These are phyloP conservation scores for Otus sunia DNA, from an alignment of 2,113 vertebrate species.

Conservation along the genomic window DNA sequence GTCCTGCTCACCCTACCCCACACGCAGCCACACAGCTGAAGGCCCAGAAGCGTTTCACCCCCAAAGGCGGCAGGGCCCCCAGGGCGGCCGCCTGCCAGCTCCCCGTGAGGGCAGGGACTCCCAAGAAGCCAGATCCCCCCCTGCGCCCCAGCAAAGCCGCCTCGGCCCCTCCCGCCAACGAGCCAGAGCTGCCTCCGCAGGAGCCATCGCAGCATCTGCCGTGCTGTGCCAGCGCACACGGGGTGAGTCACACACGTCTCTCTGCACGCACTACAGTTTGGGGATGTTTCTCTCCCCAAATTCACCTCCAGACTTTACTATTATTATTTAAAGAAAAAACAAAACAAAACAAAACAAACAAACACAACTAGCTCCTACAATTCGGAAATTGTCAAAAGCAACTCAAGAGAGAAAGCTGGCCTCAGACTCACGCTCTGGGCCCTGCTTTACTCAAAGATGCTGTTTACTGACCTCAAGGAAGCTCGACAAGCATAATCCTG, in stretches of 20 bases:
- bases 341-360: too few species aligned
- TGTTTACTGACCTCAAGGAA: not conserved
- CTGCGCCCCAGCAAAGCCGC: not conserved
- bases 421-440: not conserved
- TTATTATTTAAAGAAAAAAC: not conserved
- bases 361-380: not conserved
- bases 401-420: not conserved
- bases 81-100: not conserved
- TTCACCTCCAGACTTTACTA: not conserved
- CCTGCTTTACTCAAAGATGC: not conserved
- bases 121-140: not conserved
- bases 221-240: not conserved
- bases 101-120: too few species aligned
- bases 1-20: not conserved
- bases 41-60: not conserved
- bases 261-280: rapidly evolving
- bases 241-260: not conserved
- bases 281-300: not conserved
- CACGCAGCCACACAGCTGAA: not conserved
- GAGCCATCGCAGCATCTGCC: not conserved
- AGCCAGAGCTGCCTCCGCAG: not conserved
- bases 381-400: not conserved
- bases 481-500: not conserved
- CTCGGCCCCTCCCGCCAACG: not conserved
- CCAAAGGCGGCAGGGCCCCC: rapidly evolving